Evolutionary conservation across 2,797 vertebrate species (phyloP).

Genomic region (Lepilemur septentrionalis): DNA sequence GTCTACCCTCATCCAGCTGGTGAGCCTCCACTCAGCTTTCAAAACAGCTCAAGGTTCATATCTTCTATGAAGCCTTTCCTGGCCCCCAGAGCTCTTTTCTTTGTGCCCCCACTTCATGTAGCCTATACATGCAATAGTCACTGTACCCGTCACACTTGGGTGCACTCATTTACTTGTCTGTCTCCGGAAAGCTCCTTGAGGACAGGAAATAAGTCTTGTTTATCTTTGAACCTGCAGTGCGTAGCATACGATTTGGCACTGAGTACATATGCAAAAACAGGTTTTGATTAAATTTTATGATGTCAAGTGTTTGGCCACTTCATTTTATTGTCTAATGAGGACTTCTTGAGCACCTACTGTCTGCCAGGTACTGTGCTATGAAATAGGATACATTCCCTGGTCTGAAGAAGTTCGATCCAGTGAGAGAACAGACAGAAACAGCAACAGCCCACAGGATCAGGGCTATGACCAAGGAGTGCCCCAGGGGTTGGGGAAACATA

Average conservation of each 20-base stretch:
- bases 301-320: constrained; percentile 19
- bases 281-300: constrained; percentile 28
- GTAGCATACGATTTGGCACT: neutral
- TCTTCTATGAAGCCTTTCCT: neutral
- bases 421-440: neutral
- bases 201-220: constrained; percentile 29
- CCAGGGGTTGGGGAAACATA: neutral
- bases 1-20: neutral
- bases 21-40: neutral
- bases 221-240: constrained; percentile 20
- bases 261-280: neutral
- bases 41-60: neutral
- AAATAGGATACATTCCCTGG: neutral
- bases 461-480: neutral
- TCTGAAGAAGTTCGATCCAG: neutral
- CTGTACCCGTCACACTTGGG: neutral
- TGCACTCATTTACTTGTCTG: neutral
- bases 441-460: neutral
- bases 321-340: constrained; percentile 7
- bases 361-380: neutral
- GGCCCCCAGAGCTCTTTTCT: neutral
- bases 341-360: neutral
- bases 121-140: neutral
- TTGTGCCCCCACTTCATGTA: neutral
- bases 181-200: neutral